Evolutionary conservation across 2,888 invertebrate species (phyloP).

Genomic region (Campaea margaritaria): DNA sequence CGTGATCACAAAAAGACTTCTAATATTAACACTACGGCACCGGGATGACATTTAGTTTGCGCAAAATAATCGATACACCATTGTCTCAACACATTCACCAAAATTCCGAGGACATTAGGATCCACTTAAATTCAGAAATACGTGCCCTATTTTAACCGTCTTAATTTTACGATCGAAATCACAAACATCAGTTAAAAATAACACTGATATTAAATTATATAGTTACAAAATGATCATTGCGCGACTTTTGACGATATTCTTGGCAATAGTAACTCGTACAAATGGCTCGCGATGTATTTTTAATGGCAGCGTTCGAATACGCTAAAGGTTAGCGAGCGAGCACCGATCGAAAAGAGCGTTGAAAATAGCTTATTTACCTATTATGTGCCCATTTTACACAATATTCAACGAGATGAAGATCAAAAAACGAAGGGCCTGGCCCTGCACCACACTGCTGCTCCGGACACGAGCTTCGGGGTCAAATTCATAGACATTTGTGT

Average conservation of each 20-base stretch:
- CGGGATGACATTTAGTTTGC: constrained; percentile 84
- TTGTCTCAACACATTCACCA: constrained; percentile 82
- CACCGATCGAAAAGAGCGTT: constrained; percentile 32
- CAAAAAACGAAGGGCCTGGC: constrained; percentile 80
- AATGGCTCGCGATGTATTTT: constrained; percentile 70
- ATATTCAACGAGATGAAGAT: constrained; percentile 76
- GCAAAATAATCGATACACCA: constrained; percentile 85
- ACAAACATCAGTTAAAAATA: constrained; percentile 63
- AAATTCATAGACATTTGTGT: constrained; percentile 82
- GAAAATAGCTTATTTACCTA: constrained; percentile 77
- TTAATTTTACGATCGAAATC: constrained; percentile 42
- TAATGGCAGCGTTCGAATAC: constrained; percentile 53
- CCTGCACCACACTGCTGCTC: constrained; percentile 83
- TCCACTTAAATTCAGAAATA: constrained; percentile 52
- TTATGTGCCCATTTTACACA: constrained; percentile 85
- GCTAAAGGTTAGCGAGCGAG: constrained; percentile 36
- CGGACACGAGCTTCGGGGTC: constrained; percentile 85
- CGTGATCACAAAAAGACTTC: constrained; percentile 82
- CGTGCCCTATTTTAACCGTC: constrained; percentile 46
- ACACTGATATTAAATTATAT: constrained; percentile 70
- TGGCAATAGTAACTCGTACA: constrained; percentile 71
- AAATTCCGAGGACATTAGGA: constrained; percentile 68
- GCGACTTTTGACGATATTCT: constrained; percentile 81
- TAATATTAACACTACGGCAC: constrained; percentile 84
- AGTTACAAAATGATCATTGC: constrained; percentile 72